Percentiles rank a stretch among this genome's conserved stretches.
phyloP scores from a whole-genome alignment of 1,140 invertebrate species.

The Drosophila eugracilis region DNA sequence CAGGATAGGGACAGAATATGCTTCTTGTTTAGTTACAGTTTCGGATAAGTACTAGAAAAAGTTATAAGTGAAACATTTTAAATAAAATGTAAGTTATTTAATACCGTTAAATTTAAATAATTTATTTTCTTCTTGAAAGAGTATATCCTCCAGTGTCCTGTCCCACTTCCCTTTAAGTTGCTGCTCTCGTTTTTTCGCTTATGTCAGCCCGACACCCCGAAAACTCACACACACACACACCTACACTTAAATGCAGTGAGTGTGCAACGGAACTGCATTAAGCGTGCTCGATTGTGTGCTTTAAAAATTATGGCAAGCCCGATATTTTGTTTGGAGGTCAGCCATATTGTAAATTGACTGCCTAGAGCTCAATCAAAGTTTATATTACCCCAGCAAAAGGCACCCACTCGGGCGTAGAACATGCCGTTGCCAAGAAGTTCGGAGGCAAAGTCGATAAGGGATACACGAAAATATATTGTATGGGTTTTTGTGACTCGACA shows the following conservation, averaged over 20 bases:
- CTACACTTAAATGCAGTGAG: conserved; percentile 13
- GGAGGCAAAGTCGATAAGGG: conserved; percentile 31
- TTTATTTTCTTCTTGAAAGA: neutral
- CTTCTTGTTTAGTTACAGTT: neutral
- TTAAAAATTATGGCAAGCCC: conserved; percentile 49
- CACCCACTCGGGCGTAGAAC: conserved; percentile 1
- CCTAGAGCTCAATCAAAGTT: conserved; percentile 53
- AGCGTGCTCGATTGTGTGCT: conserved; percentile 33
- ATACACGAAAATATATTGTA: conserved; percentile 54
- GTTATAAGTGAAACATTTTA: neutral
- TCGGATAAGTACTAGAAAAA: no score
- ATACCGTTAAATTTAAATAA: neutral
- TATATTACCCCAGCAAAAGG: conserved; percentile 19
- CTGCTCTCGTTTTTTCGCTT: conserved; percentile 30
- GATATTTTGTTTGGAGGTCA: conserved; percentile 47
- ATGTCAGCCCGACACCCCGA: conserved; percentile 26
- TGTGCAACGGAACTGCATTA: conserved; percentile 32
- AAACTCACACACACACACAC: conserved; percentile 1
- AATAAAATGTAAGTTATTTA: neutral
- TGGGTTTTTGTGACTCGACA: conserved; percentile 27
- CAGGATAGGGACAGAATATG: neutral
- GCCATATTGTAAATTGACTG: conserved; percentile 41
- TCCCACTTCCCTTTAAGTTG: neutral
- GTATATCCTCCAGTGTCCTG: conserved; percentile 7
- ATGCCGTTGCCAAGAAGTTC: conserved; percentile 30